Percentiles rank a stretch among this genome's conserved stretches.
These are phyloP conservation scores for Callochromis pleurospilus DNA, from an alignment of 2,113 vertebrate genomes.

Conservation along the genomic window DNA sequence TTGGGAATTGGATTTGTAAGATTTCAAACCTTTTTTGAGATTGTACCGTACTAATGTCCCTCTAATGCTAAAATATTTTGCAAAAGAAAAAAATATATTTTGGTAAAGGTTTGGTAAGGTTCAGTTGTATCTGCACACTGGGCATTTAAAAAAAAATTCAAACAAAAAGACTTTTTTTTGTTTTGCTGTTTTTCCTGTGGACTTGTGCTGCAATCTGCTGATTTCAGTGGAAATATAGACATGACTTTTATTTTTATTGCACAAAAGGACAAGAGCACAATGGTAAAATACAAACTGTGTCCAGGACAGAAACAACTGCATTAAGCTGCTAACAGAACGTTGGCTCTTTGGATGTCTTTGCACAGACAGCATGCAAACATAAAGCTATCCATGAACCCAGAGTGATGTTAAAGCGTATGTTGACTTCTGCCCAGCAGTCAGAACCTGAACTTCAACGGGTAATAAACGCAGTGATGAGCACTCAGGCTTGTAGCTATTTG, in stretches of 20 bases:
- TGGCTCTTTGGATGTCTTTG: not conserved
- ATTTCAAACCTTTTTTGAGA: not conserved
- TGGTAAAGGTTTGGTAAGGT: not conserved
- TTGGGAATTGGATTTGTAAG: not conserved
- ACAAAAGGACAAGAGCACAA: not conserved
- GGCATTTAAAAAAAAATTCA: not conserved
- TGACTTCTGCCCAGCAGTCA: not conserved
- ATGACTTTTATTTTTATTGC: not conserved
- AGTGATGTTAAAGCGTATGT: not conserved
- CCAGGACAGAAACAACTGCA: not conserved
- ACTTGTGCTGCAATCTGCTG: not conserved
- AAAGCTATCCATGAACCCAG: not conserved
- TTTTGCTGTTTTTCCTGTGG: not conserved
- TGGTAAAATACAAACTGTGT: not conserved
- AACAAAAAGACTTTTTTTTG: not conserved
- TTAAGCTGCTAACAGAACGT: not conserved
- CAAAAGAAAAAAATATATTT: not conserved
- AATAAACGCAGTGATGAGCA: not conserved
- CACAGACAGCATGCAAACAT: not conserved
- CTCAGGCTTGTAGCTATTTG: not conserved
- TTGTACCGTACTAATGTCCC: not conserved
- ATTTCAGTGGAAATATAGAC: not conserved
- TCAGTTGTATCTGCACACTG: not conserved
- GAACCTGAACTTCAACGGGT: not conserved
- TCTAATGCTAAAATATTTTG: not conserved